phyloP scores from a whole-genome alignment of 2,797 vertebrate species.

The Enteromius anoplus region DNA sequence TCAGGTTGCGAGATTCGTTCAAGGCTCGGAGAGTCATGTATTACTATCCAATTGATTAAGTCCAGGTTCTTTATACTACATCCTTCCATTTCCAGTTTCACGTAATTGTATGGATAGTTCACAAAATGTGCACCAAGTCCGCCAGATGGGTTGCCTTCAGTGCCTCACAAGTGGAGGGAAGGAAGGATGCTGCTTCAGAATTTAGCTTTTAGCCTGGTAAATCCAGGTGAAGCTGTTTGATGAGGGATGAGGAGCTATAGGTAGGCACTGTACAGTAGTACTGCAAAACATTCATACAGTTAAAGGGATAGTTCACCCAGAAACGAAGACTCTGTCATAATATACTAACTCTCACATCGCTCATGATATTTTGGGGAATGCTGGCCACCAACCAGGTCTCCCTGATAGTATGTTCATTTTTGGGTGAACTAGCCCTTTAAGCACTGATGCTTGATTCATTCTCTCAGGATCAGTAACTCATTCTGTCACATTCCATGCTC shows the following conservation, averaged over 20 bases:
- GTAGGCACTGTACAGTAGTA: slow-evolving; percentile 44
- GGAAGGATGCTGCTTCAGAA: slow-evolving; percentile 52
- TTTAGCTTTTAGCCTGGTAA: slow-evolving; percentile 20
- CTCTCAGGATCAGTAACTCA: slow-evolving; percentile 62
- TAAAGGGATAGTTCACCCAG: slow-evolving; percentile 16
- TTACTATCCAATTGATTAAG: slow-evolving; percentile 24
- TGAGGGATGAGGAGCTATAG: slow-evolving; percentile 35
- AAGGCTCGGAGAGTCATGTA: slow-evolving; percentile 27
- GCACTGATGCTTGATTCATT: slow-evolving; percentile 63
- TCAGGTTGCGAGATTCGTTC: slow-evolving; percentile 41
- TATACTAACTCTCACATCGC: not conserved
- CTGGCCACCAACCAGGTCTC: not conserved
- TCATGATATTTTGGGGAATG: not conserved
- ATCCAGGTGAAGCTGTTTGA: slow-evolving; percentile 33
- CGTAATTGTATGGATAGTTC: slow-evolving; percentile 10
- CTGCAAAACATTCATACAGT: slow-evolving; percentile 54
- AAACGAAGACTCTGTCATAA: not conserved
- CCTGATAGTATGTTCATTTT: not conserved
- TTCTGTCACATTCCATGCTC: slow-evolving; percentile 57
- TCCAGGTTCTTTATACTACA: slow-evolving; percentile 44
- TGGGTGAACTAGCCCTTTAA: slow-evolving; percentile 24
- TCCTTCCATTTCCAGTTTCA: slow-evolving; percentile 47
- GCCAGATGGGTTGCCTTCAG: slow-evolving; percentile 16
- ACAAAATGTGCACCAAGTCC: not conserved
- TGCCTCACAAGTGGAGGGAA: slow-evolving; percentile 32